Evolutionary conservation across 1,140 invertebrate species (phyloP), one percentile per base, ranked within the genome.

Genomic region (Paramacrobiotus metropolitanus): DNA sequence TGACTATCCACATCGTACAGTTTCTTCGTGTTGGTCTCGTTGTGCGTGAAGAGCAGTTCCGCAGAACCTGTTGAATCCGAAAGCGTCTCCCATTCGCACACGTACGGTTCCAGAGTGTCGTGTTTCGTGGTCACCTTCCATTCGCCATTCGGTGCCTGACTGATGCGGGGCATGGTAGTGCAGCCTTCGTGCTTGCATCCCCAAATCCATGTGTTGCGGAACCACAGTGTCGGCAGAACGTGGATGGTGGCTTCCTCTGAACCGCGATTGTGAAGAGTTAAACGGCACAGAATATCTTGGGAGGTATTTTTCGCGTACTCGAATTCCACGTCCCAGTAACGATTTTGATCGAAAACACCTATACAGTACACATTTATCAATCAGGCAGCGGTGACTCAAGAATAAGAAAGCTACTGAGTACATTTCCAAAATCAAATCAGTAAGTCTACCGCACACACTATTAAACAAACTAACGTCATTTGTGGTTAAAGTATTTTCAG

Each of bases 181-280:
- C 65, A 66, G 40, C 68, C 67, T 60, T 68, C 67, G 60, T 68
- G 67, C 1, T 55, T 63, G 24, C 67, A 68, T 2, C 71, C 71
- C 72, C 72, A 74, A 2, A 68, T 67, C 72, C 72, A 74, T 9
- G 69, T 68, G 64, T 74, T 74, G 55, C 73, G 63, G 63, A 68
- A 74, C 73, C 73, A 74, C 2, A 74, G 59, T 2, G 67, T 69
- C 0, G 72, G 73, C 1, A 75, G 60, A 18, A 74, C 67, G 64
- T 74, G 72, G 0, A 75, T 60, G 1, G 63, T 68, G 20, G 68
- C 68, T 21, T 59, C 59, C 1, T 69, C 61, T 2, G 65, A 60
- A 9, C 71, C 69, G 59, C 70, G 66, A 65, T 75, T 75, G 20
- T 60, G 65, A n/a, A 73, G 65, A 1, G 69, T 73, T 44, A 72